Base-by-base conservation (phyloP, 2,888 invertebrate genomes). In the Melipona bicolor region DNA sequence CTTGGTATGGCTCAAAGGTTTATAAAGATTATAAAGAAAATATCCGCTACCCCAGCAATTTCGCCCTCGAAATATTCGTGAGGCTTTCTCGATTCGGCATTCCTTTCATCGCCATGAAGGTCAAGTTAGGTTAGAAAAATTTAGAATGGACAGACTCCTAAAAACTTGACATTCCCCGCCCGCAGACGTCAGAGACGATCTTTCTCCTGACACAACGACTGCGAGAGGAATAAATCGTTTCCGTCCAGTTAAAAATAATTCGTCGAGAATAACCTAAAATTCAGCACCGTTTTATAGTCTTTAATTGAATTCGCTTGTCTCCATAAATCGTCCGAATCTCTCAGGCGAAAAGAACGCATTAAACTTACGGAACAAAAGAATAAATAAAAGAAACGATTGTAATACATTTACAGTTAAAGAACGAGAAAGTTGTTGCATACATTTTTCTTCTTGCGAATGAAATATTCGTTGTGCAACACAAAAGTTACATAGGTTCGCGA, bases 71-170 rank as follows among this genome's bases (percentile, higher is more conserved):
- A 81, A 84, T 85, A 77, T 32, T 84, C 62, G 67, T 59, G 36
- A n/a, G 21, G 65, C 83, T 87, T 81, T 86, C 83, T 88, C 87
- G 87, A 17, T 64, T 78, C 72, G 83, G 70, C 85, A 89, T 90
- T 89, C 88, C 87, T 89, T 90, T 87, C 86, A 81, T 89, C 79
- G 79, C 84, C 83, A 70, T 88, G 90, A 92, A 91, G 92, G 92
- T 90, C 91, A 90, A 90, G 83, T 86, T 85, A 85, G 87, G 81
- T 75, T 88, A 85, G 87, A 79, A 89, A 89, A 89, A 78, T 81
- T 64, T 73, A 61, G 50, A 62, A 79, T 52, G 65, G 49, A 71
- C 65, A 21, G 71, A 52, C 77, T 79, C 52, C 62, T 49, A 76
- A 71, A 85, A 79, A 74, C 79, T 70, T 32, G 43, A 43, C 59